A percentile compares a stretch with the other conserved stretches of the same genome.
Evolutionary conservation across 1,140 invertebrate genomes (phyloP).

Genomic region (Panonychus citri): DNA sequence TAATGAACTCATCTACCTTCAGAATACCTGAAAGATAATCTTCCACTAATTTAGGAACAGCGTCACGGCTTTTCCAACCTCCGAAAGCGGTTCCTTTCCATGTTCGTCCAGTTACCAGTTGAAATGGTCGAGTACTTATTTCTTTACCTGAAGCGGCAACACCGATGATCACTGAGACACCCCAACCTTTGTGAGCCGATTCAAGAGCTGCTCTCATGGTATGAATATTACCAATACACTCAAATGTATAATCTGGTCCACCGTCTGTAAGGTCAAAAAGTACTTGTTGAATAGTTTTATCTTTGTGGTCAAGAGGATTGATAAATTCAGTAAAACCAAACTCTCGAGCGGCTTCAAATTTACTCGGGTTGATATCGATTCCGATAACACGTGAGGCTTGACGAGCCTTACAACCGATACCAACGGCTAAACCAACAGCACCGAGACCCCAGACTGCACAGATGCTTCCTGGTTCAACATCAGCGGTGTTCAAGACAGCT

Average conservation of each 20-base stretch:
- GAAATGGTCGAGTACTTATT: constrained; percentile 81
- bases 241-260: constrained; percentile 91
- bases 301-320: constrained; percentile 45
- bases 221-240: constrained; percentile 88
- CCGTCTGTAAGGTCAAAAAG: constrained; percentile 80
- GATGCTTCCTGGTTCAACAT: constrained; percentile 48
- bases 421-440: constrained; percentile 77
- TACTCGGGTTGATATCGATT: constrained; percentile 68
- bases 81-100: constrained; percentile 92
- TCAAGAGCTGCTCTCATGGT: constrained; percentile 91
- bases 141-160: constrained; percentile 62
- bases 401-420: constrained; percentile 70
- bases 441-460: constrained; percentile 87
- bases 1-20: constrained; percentile 82
- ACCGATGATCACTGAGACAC: constrained; percentile 82
- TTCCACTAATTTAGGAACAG: constrained; percentile 76
- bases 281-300: constrained; percentile 61
- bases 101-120: constrained; percentile 73
- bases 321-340: constrained; percentile 80
- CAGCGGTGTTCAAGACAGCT: constrained; percentile 79
- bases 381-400: constrained; percentile 83
- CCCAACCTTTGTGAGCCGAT: constrained; percentile 95
- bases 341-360: constrained; percentile 58
- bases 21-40: constrained; percentile 64
- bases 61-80: constrained; percentile 66